A percentile compares a stretch with the other conserved stretches of the same genome.
These are phyloP conservation scores for Tenthredo notha DNA, from an alignment of 2,888 invertebrate genomes.

Conservation along the genomic window DNA sequence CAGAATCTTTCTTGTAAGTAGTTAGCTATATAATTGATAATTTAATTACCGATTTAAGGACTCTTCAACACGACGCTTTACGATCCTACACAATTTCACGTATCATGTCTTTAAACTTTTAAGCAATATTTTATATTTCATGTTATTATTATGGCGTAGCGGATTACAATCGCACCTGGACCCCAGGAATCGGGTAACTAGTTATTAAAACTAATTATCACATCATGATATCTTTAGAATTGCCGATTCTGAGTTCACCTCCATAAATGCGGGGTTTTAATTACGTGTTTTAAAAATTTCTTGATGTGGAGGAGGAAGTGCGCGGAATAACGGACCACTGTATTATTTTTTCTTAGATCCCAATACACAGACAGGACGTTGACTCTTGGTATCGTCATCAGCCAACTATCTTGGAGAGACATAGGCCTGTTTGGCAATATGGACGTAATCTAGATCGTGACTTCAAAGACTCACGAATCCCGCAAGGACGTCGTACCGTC, in stretches of 20 bases:
- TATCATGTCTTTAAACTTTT: background rate
- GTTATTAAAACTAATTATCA: background rate
- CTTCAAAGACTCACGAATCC: background rate
- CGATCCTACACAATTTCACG: background rate
- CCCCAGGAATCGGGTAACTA: background rate
- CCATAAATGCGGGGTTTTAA: background rate
- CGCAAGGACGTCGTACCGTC: background rate
- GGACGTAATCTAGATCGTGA: constrained; percentile 52
- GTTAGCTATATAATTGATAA: background rate
- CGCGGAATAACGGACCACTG: background rate
- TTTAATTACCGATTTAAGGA: background rate
- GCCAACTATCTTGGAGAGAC: constrained; percentile 58
- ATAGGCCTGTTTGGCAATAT: constrained; percentile 58
- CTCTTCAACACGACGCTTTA: background rate
- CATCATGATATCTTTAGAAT: background rate
- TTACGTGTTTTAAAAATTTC: background rate
- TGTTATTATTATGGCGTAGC: background rate
- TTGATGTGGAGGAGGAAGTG: background rate
- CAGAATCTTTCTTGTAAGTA: background rate
- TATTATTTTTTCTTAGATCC: constrained; percentile 57
- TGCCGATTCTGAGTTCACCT: constrained; percentile 12
- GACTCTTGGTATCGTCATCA: constrained; percentile 57
- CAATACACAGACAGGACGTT: constrained; percentile 58
- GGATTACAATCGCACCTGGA: background rate
- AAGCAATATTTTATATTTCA: constrained; percentile 4